Evolutionary conservation across 2,113 vertebrate species (phyloP).

Genomic region (Hemichromis elongatus): DNA sequence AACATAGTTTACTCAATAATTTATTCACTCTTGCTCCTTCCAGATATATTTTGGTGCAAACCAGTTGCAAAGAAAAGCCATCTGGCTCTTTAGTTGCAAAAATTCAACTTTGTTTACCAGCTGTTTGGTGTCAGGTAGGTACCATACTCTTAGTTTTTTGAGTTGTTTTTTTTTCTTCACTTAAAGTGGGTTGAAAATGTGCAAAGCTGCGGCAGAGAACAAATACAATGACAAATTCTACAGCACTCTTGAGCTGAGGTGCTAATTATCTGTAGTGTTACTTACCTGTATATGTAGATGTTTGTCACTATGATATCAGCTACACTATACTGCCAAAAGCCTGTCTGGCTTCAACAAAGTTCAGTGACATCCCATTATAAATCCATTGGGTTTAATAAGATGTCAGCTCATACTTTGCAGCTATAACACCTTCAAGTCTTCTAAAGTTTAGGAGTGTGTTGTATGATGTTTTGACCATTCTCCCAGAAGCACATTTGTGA

Average conservation of each 20-base stretch:
- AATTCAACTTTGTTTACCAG: not conserved
- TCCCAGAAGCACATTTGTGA: not conserved
- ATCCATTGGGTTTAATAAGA: not conserved
- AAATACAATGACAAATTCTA: accelerated
- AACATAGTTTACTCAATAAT: not conserved
- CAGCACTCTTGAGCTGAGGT: not conserved
- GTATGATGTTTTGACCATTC: not conserved
- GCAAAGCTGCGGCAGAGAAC: not conserved
- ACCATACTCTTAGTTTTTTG: not conserved
- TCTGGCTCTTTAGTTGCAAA: not conserved
- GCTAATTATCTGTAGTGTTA: not conserved
- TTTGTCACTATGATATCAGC: not conserved
- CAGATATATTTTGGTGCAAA: not conserved
- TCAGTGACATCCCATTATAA: not conserved
- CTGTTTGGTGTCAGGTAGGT: not conserved
- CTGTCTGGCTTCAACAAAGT: not conserved
- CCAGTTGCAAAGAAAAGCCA: not conserved
- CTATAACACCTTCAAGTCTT: not conserved
- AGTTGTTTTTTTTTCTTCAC: not conserved
- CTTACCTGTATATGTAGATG: not conserved
- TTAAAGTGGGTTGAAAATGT: not conserved
- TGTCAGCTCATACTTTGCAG: not conserved
- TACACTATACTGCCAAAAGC: not conserved
- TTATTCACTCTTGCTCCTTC: not conserved
- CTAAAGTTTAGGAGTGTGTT: not conserved